Conservation (phyloP, 1,140 invertebrate species). For the Heliconius eleuchia region DNA sequence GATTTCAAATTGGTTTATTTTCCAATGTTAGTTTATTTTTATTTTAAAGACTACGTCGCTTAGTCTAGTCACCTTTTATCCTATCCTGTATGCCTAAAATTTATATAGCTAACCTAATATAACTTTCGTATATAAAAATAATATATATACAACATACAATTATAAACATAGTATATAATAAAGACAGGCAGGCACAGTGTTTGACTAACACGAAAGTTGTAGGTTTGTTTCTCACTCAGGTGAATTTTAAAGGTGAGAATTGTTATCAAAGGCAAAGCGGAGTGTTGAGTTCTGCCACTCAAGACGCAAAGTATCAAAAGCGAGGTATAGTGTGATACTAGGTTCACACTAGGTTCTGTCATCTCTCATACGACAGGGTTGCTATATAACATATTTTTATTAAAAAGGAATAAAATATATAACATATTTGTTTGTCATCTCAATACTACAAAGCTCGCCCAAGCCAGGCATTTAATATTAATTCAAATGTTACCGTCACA, state of each 20-base stretch:
- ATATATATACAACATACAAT: too few species aligned
- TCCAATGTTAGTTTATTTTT: conserved; percentile 21
- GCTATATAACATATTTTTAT: neutral
- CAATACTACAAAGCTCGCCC: neutral
- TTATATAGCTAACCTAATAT: too few species aligned
- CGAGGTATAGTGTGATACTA: neutral
- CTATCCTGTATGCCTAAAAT: too few species aligned
- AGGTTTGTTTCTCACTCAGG: neutral
- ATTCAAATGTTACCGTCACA: neutral
- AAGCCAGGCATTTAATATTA: neutral
- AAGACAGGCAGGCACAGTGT: too few species aligned
- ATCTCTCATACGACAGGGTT: neutral
- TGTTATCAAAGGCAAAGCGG: neutral
- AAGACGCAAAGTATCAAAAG: neutral
- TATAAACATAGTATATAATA: too few species aligned
- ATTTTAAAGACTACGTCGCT: neutral
- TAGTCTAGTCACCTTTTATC: neutral
- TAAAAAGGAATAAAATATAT: neutral
- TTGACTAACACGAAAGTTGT: neutral
- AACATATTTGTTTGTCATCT: too few species aligned
- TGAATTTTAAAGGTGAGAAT: neutral
- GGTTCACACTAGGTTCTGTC: neutral
- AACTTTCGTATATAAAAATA: too few species aligned
- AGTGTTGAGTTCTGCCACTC: neutral
- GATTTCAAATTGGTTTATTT: conserved; percentile 17